Percentiles rank a stretch among this genome's conserved stretches.
Evolutionary conservation across 2,113 vertebrate genomes (phyloP).

Genomic region (Cnemophilus loriae): DNA sequence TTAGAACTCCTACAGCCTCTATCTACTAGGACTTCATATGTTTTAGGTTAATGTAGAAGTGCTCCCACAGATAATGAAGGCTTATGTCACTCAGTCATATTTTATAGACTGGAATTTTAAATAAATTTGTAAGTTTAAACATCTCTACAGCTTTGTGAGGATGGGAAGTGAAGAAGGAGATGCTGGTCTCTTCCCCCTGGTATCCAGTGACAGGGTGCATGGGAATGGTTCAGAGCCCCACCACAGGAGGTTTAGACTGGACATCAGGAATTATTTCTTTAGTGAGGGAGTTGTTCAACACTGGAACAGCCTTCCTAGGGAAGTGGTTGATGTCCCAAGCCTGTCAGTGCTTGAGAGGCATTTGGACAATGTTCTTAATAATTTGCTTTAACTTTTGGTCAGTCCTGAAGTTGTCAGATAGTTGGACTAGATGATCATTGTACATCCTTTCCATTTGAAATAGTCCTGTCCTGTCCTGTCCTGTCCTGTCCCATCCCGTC

Average conservation of each 20-base stretch:
- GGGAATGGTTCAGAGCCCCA: neutral
- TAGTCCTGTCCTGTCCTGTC: rapidly evolving
- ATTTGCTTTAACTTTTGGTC: neutral
- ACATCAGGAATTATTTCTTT: neutral
- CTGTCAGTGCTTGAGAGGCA: neutral
- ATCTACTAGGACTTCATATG: neutral
- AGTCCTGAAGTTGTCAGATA: neutral
- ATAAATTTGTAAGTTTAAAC: neutral
- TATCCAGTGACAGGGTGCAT: neutral
- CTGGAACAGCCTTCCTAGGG: neutral
- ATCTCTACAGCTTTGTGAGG: neutral
- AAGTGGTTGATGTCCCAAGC: rapidly evolving
- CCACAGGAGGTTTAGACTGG: neutral
- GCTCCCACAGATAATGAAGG: neutral
- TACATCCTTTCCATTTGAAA: neutral
- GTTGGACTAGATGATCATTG: neutral
- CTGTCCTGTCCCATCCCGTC: neutral
- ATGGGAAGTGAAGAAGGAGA: neutral
- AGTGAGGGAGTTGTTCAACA: neutral
- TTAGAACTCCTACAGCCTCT: neutral
- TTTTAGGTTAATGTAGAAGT: neutral
- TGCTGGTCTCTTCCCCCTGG: neutral
- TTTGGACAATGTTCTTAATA: neutral
- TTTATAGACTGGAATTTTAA: neutral
- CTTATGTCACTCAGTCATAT: neutral